Percentiles rank a stretch among this genome's conserved stretches.
Conservation (phyloP, 2,797 vertebrate species). For the Sebastes taczanowskii region DNA sequence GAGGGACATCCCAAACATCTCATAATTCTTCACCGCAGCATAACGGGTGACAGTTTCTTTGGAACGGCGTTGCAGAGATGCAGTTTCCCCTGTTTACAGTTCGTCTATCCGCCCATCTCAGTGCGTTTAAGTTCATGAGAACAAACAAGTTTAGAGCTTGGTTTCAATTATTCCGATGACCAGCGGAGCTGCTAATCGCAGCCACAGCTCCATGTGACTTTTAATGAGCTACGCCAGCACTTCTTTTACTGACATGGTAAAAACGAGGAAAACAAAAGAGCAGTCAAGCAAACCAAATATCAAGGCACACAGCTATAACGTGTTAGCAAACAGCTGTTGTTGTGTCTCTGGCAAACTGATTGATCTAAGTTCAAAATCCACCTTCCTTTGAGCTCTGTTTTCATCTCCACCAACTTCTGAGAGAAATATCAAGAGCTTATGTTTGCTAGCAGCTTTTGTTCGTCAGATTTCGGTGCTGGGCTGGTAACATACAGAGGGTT, state of each 20-base stretch:
- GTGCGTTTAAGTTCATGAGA: background rate
- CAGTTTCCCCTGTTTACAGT: conserved; percentile 48
- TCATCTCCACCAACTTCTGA: background rate
- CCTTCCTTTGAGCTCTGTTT: too few species aligned
- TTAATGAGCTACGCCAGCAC: conserved; percentile 28
- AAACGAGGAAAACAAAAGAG: background rate
- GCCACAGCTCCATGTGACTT: conserved; percentile 22
- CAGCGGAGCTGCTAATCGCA: conserved; percentile 20
- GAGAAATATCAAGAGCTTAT: background rate
- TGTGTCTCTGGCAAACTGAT: background rate
- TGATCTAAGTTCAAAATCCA: background rate
- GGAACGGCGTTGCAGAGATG: background rate
- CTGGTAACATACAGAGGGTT: background rate
- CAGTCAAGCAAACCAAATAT: background rate
- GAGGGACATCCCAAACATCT: conserved; percentile 33
- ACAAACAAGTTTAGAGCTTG: conserved; percentile 39
- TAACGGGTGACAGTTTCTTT: background rate
- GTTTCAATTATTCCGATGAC: conserved; percentile 25
- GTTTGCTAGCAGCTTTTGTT: background rate
- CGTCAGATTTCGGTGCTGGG: background rate
- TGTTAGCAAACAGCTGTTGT: background rate
- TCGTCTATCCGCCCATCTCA: background rate
- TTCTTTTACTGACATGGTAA: background rate
- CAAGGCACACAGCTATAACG: background rate
- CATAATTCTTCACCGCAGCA: conserved; percentile 40